These are phyloP conservation scores for Ectobius pallidus DNA, from an alignment of 2,888 invertebrate genomes.

Conservation along the genomic window DNA sequence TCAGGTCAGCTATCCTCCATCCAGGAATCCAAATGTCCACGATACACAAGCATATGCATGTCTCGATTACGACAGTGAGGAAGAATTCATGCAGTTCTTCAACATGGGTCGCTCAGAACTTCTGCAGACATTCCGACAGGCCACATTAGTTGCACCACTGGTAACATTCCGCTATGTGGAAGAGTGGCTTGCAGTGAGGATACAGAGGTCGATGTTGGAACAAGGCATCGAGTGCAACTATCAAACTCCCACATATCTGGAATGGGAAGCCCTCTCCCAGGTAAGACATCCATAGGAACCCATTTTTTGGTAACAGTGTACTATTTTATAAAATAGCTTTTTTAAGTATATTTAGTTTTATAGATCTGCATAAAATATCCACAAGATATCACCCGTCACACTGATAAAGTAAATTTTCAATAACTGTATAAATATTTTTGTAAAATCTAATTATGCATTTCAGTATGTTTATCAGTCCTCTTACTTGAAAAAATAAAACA, in stretches of 20 bases:
- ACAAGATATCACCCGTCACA: too few species aligned
- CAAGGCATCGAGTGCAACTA: constrained; percentile 50
- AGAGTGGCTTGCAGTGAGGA: constrained; percentile 77
- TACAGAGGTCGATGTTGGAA: constrained; percentile 66
- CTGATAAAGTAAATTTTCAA: too few species aligned
- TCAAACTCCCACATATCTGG: constrained; percentile 69
- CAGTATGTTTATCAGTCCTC: too few species aligned
- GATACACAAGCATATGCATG: constrained; percentile 73
- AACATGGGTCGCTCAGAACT: constrained; percentile 81
- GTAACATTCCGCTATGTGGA: constrained; percentile 84
- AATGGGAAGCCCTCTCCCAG: constrained; percentile 80
- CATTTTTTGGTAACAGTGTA: too few species aligned
- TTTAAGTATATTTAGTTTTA: too few species aligned
- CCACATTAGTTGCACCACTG: constrained; percentile 79
- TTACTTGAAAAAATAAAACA: too few species aligned
- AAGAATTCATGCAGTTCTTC: constrained; percentile 86
- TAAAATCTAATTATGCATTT: too few species aligned
- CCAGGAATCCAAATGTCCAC: constrained; percentile 54
- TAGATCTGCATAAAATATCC: too few species aligned
- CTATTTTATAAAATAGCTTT: too few species aligned
- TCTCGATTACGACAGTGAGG: constrained; percentile 89
- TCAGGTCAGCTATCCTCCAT: constrained; percentile 66
- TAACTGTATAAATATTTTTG: too few species aligned
- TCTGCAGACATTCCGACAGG: constrained; percentile 75
- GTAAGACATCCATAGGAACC: too few species aligned